Conservation (phyloP, 2,888 invertebrate species). For the Xylota sylvarum region DNA sequence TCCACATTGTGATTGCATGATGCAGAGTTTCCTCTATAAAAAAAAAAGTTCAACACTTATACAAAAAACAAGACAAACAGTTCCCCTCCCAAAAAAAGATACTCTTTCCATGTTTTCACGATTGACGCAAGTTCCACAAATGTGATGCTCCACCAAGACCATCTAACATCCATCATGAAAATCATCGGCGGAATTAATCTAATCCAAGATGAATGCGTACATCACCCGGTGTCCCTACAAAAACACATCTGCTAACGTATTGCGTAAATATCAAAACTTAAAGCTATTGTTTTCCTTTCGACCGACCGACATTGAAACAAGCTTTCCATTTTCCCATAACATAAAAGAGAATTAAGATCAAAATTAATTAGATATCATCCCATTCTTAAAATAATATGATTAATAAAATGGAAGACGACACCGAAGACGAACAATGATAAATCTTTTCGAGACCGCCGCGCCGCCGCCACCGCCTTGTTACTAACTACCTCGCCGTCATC, state of each 20-base stretch:
- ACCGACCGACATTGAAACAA: constrained; percentile 56
- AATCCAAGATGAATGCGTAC: constrained; percentile 65
- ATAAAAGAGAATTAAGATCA: constrained; percentile 73
- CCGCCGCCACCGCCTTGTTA: not conserved
- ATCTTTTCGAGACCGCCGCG: constrained; percentile 41
- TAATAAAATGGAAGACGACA: constrained; percentile 63
- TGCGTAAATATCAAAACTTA: constrained; percentile 54
- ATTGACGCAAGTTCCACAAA: constrained; percentile 57
- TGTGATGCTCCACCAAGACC: constrained; percentile 17
- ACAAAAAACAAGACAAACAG: constrained; percentile 14
- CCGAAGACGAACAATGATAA: constrained; percentile 63
- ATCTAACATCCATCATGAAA: constrained; percentile 40
- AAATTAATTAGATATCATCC: constrained; percentile 75
- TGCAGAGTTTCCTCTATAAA: not conserved
- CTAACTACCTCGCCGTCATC: constrained; percentile 4
- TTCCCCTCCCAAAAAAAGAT: constrained; percentile 18
- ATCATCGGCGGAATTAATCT: constrained; percentile 66
- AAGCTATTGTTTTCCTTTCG: constrained; percentile 50
- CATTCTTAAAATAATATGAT: constrained; percentile 76
- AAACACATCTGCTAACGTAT: constrained; percentile 61
- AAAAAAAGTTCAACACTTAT: constrained; percentile 13
- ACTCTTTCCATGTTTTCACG: constrained; percentile 17
- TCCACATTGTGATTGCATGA: not conserved
- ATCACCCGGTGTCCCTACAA: constrained; percentile 46
- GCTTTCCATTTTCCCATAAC: constrained; percentile 53